Percentiles rank a stretch among this genome's conserved stretches.
Conservation (phyloP, 2,888 invertebrate genomes). For the Nomada hirtipes region DNA sequence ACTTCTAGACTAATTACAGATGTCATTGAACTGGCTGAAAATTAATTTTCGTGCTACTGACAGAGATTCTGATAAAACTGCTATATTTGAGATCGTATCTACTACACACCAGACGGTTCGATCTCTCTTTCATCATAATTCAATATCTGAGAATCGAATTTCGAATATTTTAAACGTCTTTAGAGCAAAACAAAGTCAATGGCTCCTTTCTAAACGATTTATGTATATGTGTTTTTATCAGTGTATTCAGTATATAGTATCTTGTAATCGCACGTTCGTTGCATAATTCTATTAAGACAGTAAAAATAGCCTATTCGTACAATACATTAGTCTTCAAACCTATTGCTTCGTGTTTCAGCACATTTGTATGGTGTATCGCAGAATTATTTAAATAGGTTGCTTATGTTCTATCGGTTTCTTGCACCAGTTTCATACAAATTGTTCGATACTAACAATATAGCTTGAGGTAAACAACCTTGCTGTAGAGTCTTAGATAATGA, state of each 20-base stretch:
- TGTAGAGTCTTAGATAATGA: no score
- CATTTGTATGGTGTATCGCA: no score
- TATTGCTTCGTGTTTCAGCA: neutral
- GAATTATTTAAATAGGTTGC: no score
- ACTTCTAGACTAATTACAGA: conserved; percentile 69
- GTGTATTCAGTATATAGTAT: no score
- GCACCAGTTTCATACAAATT: no score
- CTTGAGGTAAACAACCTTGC: no score
- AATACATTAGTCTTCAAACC: neutral
- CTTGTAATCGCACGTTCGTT: no score
- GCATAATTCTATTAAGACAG: no score
- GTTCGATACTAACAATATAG: no score
- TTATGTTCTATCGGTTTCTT: no score
- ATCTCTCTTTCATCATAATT: conserved; percentile 19
- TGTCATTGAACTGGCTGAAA: conserved; percentile 69
- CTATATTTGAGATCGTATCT: conserved; percentile 57
- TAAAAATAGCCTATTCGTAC: no score
- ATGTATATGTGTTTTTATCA: no score
- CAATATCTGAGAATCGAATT: neutral
- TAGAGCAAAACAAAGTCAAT: neutral
- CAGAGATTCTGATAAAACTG: conserved; percentile 57
- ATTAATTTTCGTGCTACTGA: conserved; percentile 61
- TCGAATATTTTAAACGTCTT: neutral
- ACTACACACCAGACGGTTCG: conserved; percentile 30
- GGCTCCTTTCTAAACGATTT: neutral